Evolutionary conservation across 2,888 invertebrate genomes (phyloP), one percentile per base, ranked within the genome.

Genomic region (Metopia argyrocephala): DNA sequence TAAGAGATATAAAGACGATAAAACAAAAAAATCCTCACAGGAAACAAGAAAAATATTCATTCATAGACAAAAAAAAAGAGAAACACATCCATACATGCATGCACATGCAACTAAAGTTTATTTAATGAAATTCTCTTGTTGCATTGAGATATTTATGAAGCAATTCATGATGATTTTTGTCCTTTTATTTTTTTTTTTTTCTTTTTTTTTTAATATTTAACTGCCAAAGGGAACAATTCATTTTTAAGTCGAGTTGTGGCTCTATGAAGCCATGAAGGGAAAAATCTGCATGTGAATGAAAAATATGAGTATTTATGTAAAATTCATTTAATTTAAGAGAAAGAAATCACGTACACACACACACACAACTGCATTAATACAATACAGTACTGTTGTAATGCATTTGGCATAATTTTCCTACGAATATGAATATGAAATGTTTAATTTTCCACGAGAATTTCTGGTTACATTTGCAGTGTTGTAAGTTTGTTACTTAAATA

Each of bases 91-190:
- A 20, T 38, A 23, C 23, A 45, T 62, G 15, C 1, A n/a, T 45
- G 23, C 18, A 54, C 52, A 56, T 38, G 27, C 18, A 27, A 6
- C n/a, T 31, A 31, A 9, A 38, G 78, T 78, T 73, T 78, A 54
- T 78, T 78, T 78, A 73, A 78, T 78, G 66, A 78, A 78, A 78
- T 78, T 78, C 78, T 78, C 78, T 56, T 61, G 78, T 73, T 78
- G 66, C 71, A 73, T 62, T 73, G 61, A 73, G 54, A 71, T 78
- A 78, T 73, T 78, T 66, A 78, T 78, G 71, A 71, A 71, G 5
- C 71, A 46, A 15, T 71, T 45, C 65, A 66, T 66, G 27, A 61
- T 21, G 54, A 54, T 76, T 31, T 62, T 46, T 54, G 54, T 38
- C 25, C 31, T 75, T 25, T 38, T 25, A 23, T 64, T 28, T n/a